These are phyloP conservation scores for Sylvietta virens DNA, from an alignment of 2,113 vertebrate species.

Conservation along the genomic window DNA sequence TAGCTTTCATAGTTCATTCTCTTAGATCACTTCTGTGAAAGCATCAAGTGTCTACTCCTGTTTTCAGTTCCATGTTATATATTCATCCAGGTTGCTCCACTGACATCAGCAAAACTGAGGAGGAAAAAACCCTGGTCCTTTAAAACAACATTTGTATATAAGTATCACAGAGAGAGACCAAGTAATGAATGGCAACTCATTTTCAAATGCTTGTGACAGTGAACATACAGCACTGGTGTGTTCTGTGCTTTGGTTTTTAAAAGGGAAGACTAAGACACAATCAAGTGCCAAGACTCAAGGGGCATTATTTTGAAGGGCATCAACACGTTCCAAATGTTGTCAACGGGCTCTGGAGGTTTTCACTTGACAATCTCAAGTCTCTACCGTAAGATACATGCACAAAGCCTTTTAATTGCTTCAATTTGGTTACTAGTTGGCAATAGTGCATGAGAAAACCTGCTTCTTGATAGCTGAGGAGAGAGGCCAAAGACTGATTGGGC, in stretches of 20 bases:
- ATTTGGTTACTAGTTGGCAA: not conserved
- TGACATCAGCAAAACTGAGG: not conserved
- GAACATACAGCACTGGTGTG: not conserved
- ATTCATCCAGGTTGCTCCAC: not conserved
- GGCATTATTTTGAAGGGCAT: not conserved
- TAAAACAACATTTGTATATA: not conserved
- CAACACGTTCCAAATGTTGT: not conserved
- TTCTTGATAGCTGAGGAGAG: not conserved
- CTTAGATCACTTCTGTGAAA: not conserved
- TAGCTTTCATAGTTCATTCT: not conserved
- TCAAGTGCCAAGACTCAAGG: not conserved
- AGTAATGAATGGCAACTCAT: not conserved
- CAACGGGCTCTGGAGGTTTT: not conserved
- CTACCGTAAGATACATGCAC: not conserved
- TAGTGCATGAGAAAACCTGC: not conserved
- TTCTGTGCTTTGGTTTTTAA: not conserved
- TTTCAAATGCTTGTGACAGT: not conserved
- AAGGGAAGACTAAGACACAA: not conserved
- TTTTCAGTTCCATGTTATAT: not conserved
- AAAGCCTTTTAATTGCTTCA: not conserved
- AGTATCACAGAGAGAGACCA: not conserved
- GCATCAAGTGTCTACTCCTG: not conserved
- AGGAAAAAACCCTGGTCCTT: not conserved
- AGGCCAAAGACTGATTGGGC: not conserved
- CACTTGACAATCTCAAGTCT: not conserved